Evolutionary conservation across 2,113 vertebrate species (phyloP).

Genomic region (Gavia stellata): DNA sequence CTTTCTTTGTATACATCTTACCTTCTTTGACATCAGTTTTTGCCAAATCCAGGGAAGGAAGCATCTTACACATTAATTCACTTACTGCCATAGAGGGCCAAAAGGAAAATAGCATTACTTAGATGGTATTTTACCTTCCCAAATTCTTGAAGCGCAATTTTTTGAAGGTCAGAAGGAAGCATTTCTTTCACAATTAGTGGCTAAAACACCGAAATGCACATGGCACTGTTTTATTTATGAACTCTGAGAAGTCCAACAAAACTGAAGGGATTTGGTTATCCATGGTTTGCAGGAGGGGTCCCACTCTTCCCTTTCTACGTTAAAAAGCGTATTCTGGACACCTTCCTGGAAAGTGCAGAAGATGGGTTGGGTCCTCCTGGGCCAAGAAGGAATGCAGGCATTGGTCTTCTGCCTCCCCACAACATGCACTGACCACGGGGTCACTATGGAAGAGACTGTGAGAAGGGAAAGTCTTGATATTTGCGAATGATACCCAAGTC

Average conservation of each 20-base stretch:
- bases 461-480: not conserved
- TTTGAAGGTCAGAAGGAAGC: not conserved
- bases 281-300: not conserved
- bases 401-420: not conserved
- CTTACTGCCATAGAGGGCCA: not conserved
- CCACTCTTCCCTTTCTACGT: not conserved
- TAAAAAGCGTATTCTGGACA: not conserved
- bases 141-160: not conserved
- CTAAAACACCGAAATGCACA: not conserved
- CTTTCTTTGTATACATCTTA: not conserved
- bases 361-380: not conserved
- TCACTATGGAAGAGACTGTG: not conserved
- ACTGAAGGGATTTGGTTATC: not conserved
- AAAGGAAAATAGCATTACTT: not conserved
- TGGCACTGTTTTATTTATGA: not conserved
- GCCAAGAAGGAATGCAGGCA: not conserved
- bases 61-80: not conserved
- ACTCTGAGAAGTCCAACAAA: not conserved
- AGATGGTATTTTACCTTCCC: not conserved
- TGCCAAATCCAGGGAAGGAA: not conserved
- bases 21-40: not conserved
- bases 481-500: not conserved
- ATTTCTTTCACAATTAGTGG: not conserved
- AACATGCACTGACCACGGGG: accelerated
- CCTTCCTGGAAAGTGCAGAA: not conserved